phyloP scores from a whole-genome alignment of 2,888 invertebrate genomes.

The Aphidius colemani region DNA sequence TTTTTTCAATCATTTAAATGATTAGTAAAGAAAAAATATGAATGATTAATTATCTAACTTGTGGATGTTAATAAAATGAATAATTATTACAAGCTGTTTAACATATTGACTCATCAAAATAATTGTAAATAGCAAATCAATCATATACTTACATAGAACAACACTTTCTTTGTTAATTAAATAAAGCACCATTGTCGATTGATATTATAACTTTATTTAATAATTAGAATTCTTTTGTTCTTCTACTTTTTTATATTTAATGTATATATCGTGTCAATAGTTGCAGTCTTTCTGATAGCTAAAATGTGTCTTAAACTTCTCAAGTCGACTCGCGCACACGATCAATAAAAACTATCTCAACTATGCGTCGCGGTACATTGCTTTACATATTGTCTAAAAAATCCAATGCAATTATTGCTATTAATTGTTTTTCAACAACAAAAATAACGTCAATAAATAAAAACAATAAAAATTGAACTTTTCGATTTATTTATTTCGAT shows the following conservation, averaged over 20 bases:
- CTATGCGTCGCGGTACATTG: slow-evolving; percentile 3
- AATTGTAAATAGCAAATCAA: not conserved
- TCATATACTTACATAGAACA: slow-evolving; percentile 47
- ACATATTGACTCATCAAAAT: not conserved
- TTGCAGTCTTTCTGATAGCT: too few relatives aligned
- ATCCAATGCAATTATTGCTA: too few relatives aligned
- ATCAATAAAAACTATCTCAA: slow-evolving; percentile 35
- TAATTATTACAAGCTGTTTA: not conserved
- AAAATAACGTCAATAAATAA: not conserved
- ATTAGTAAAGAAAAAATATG: slow-evolving; percentile 2
- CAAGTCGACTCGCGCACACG: slow-evolving; percentile 28
- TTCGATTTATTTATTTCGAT: too few relatives aligned
- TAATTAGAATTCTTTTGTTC: too few relatives aligned
- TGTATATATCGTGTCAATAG: not conserved
- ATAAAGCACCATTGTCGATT: not conserved
- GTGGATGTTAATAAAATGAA: not conserved
- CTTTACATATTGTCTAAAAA: too few relatives aligned
- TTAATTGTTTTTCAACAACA: too few relatives aligned
- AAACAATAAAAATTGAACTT: not conserved
- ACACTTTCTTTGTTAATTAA: slow-evolving; percentile 40
- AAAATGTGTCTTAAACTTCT: too few relatives aligned
- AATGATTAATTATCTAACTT: not conserved
- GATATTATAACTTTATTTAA: slow-evolving; percentile 3
- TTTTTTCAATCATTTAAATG: slow-evolving; percentile 15
- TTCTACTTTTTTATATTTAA: not conserved